phyloP scores from a whole-genome alignment of 35 echinoderm and acorn worm species.

The Chiridota heheva region DNA sequence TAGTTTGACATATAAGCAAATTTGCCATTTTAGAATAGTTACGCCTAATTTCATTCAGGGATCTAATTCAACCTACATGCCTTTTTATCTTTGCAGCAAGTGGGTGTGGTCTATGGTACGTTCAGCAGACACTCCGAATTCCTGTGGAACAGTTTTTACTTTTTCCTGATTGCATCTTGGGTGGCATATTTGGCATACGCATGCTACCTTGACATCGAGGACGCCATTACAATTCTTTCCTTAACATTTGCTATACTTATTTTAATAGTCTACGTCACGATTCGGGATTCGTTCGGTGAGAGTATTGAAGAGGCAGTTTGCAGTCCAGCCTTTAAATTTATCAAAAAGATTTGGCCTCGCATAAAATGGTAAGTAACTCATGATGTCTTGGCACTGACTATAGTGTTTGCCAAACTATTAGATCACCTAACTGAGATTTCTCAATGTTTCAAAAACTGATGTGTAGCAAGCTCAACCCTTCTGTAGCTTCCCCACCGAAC shows the following conservation, averaged over 20 bases:
- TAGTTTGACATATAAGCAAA: no score
- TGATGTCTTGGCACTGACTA: not conserved
- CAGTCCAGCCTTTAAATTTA: not conserved
- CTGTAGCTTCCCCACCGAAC: not conserved
- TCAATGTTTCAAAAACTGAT: not conserved
- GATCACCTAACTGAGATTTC: not conserved
- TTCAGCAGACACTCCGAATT: no score
- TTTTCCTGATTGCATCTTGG: no score
- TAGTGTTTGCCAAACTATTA: not conserved
- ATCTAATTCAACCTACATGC: no score
- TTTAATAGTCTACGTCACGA: constrained; percentile 20
- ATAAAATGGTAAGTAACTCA: constrained; percentile 73
- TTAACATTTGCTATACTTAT: constrained; percentile 37
- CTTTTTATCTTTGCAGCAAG: no score
- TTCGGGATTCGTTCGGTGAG: constrained; percentile 49
- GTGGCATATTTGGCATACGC: constrained; percentile 45
- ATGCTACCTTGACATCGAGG: constrained; percentile 37
- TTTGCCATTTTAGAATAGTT: no score
- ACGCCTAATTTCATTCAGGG: no score
- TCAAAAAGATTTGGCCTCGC: constrained; percentile 47
- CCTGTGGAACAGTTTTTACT: no score
- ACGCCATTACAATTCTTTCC: constrained; percentile 54
- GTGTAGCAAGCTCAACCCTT: not conserved
- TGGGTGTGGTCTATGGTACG: no score
- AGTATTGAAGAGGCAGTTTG: constrained; percentile 6